Base-by-base conservation (phyloP, 1,140 invertebrate genomes). In the Aphelinus atriplicis region DNA sequence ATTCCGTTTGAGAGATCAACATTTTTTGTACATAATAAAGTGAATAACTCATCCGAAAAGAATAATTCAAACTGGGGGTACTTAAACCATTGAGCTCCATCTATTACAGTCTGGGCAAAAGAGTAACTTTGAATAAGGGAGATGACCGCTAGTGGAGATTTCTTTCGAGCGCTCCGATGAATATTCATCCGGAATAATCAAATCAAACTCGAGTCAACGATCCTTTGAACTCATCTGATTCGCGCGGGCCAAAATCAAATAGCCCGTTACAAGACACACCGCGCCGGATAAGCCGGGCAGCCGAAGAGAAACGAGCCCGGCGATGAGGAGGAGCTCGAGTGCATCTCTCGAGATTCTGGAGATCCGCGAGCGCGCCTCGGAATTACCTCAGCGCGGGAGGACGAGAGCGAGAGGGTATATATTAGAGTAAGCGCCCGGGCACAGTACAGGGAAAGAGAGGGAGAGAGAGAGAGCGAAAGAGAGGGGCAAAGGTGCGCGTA, bases 101-200 rank as follows among this genome's bases (percentile, higher is more conserved):
- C 26, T 26, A 26, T 26, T 26, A 26, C 26, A 26, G 26, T 26
- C 26, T 26, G 26, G 26, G 26, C 26, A 26, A 26, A 26, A 26
- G 26, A 26, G 26, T 26, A 26, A 26, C 26, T 26, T 26, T 26
- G 26, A 26, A 26, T 26, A 26, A 26, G 26, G 26, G 26, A 26
- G 26, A 64, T 64, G 70, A 64, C 62, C 62, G 48, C 10, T 57
- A 1, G n/a, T n/a, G 47, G n/a, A 46, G 50, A 10, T 47, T 63
- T 56, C 7, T 42, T 10, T 50, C 51, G 63, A 65, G 47, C 26
- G 26, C 26, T 0, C n/a, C 65, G 56, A 65, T 50, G 53, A 72
- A 65, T 72, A 73, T 73, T 66, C 66, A 67, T 2, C 58, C 51
- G 3, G 26, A 67, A 55, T 74, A 68, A 74, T 68, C 62, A 45